Evolutionary conservation across 2,888 invertebrate species (phyloP).

Genomic region (Aricia artaxerxes): DNA sequence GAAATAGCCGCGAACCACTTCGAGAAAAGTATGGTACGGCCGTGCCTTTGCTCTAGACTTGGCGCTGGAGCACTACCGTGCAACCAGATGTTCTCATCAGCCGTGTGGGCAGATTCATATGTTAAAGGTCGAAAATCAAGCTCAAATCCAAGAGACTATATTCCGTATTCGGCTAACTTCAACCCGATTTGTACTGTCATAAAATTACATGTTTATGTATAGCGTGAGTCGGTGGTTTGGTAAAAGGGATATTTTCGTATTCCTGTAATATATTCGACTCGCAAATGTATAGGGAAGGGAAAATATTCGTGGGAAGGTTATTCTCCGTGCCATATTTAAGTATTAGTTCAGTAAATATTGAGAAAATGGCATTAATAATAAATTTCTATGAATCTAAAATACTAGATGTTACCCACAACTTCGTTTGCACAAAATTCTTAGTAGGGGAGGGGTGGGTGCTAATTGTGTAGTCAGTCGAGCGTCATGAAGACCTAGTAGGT

Average conservation of each 20-base stretch:
- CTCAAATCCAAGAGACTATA: not conserved
- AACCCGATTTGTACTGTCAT: not conserved
- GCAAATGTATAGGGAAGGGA: not conserved
- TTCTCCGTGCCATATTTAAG: not conserved
- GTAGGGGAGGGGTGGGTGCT: too few species aligned
- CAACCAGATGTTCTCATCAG: not conserved
- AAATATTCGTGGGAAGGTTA: not conserved
- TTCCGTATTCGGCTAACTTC: not conserved
- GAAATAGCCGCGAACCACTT: too few species aligned
- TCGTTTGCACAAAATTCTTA: too few species aligned
- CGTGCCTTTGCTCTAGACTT: too few species aligned
- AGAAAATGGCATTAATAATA: too few species aligned
- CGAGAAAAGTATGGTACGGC: too few species aligned
- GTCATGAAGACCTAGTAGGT: too few species aligned
- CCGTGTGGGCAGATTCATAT: not conserved
- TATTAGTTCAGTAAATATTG: not conserved
- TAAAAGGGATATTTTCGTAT: constrained; percentile 10
- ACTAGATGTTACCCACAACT: too few species aligned
- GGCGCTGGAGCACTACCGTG: too few species aligned
- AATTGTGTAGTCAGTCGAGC: too few species aligned
- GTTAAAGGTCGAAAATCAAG: not conserved
- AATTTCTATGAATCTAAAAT: too few species aligned
- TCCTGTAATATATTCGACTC: not conserved
- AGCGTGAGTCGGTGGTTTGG: not conserved
- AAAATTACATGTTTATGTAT: constrained; percentile 21